A percentile compares a stretch with the other conserved stretches of the same genome.
phyloP scores from a whole-genome alignment of 2,888 invertebrate species.

The Ophonus ardosiacus region DNA sequence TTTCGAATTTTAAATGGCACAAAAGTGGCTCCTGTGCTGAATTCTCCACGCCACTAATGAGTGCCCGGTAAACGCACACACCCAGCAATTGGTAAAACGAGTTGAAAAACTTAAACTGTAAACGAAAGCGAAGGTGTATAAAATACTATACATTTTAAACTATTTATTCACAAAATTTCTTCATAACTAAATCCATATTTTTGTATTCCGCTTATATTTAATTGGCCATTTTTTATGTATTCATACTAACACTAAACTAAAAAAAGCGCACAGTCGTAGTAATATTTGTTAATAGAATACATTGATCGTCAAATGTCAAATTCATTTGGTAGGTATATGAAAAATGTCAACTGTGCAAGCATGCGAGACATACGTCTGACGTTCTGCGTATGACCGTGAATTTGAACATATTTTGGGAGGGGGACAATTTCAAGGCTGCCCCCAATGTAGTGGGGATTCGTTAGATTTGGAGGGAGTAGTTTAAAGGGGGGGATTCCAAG shows the following conservation, averaged over 20 bases:
- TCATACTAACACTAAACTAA: neutral
- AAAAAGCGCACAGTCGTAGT: neutral
- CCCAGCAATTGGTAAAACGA: too few species aligned
- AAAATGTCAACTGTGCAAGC: conserved; percentile 11
- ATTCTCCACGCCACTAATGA: too few species aligned
- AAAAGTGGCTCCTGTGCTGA: too few species aligned
- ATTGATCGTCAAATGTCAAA: conserved; percentile 7
- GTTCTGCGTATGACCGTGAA: conserved; percentile 42
- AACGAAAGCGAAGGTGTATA: too few species aligned
- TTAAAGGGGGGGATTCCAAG: conserved; percentile 6
- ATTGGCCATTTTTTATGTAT: neutral
- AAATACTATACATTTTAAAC: too few species aligned
- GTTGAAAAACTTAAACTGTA: too few species aligned
- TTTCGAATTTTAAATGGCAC: too few species aligned
- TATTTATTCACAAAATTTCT: too few species aligned
- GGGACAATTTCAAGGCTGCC: conserved; percentile 12
- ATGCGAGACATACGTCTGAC: conserved; percentile 1
- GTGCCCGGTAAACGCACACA: too few species aligned
- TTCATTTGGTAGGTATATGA: neutral
- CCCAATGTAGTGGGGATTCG: neutral
- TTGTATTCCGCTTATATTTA: neutral
- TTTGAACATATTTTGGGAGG: neutral
- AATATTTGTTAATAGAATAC: neutral
- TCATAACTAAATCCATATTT: neutral
- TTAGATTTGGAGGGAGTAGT: neutral